These are phyloP conservation scores for Todiramphus saurophagus DNA, from an alignment of 2,113 vertebrate genomes.

Conservation along the genomic window DNA sequence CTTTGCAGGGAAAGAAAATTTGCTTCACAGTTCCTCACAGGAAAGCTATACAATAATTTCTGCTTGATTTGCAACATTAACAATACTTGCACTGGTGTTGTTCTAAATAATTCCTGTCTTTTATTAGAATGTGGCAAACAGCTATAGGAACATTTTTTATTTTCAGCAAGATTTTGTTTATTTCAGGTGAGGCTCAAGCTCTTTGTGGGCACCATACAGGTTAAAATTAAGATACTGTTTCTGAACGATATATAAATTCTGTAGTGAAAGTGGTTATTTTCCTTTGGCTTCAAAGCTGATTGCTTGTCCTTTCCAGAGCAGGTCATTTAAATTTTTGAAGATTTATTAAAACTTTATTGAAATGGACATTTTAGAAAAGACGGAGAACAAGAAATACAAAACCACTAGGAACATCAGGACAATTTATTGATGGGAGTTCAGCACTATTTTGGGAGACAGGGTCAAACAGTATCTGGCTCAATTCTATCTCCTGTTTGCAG, in stretches of 20 bases:
- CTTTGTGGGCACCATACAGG: constrained; percentile 10
- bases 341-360: not conserved
- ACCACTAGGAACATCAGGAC: not conserved
- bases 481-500: not conserved
- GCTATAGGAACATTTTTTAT: not conserved
- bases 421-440: not conserved
- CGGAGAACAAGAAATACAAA: not conserved
- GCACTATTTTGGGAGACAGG: not conserved
- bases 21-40: not conserved
- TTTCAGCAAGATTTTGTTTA: constrained; percentile 17
- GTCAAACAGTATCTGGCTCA: not conserved
- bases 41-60: not conserved
- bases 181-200: constrained; percentile 4
- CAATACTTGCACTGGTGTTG: not conserved
- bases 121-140: constrained; percentile 10
- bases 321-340: not conserved
- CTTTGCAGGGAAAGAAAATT: not conserved
- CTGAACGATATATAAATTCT: constrained; percentile 58
- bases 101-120: constrained; percentile 16
- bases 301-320: constrained; percentile 22
- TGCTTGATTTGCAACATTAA: not conserved
- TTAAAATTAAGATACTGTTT: constrained; percentile 64
- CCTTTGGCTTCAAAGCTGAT: not conserved
- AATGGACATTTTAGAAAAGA: not conserved
- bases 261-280: constrained; percentile 45